Percentiles rank a stretch among this genome's conserved stretches.
Conservation (phyloP, 2,113 vertebrate species). For the Melanostigma gelatinosum region DNA sequence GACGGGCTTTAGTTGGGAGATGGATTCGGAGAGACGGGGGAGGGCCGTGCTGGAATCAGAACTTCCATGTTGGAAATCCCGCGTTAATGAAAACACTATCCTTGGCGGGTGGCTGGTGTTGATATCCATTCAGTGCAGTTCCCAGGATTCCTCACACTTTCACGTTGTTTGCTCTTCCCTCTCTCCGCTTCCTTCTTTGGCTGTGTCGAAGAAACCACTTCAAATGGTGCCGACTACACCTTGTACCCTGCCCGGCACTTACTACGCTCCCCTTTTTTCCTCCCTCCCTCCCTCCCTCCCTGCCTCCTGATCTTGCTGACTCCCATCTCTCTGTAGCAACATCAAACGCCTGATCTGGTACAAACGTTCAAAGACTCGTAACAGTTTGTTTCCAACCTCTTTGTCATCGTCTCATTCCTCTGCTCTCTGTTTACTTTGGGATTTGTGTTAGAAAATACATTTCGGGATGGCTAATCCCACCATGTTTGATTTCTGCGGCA, state of each 20-base stretch:
- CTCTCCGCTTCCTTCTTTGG: slow-evolving; percentile 67
- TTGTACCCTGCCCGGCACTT: slow-evolving; percentile 55
- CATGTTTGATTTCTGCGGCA: slow-evolving; percentile 73
- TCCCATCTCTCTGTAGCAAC: slow-evolving; percentile 68
- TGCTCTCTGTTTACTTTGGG: slow-evolving; percentile 77
- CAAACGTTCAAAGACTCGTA: slow-evolving; percentile 66
- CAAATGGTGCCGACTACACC: slow-evolving; percentile 67
- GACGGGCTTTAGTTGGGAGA: slow-evolving; percentile 45
- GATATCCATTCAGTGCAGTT: slow-evolving; percentile 73
- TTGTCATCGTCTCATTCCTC: slow-evolving; percentile 73
- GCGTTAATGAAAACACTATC: slow-evolving; percentile 78
- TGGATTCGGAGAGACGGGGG: slow-evolving; percentile 50
- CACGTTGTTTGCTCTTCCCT: slow-evolving; percentile 66
- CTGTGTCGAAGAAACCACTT: slow-evolving; percentile 71
- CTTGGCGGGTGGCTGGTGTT: slow-evolving; percentile 69
- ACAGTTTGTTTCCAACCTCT: slow-evolving; percentile 75
- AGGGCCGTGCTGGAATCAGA: slow-evolving; percentile 59
- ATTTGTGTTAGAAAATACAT: slow-evolving; percentile 81
- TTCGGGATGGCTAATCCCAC: slow-evolving; percentile 77
- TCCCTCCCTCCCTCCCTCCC: not conserved
- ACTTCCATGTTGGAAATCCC: slow-evolving; percentile 74
- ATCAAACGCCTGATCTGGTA: slow-evolving; percentile 73
- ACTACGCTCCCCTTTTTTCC: not conserved
- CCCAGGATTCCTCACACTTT: slow-evolving; percentile 73
- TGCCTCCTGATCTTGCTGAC: slow-evolving; percentile 51